These are phyloP conservation scores for Micrastur ruficollis DNA, from an alignment of 2,797 vertebrate species.

Conservation along the genomic window DNA sequence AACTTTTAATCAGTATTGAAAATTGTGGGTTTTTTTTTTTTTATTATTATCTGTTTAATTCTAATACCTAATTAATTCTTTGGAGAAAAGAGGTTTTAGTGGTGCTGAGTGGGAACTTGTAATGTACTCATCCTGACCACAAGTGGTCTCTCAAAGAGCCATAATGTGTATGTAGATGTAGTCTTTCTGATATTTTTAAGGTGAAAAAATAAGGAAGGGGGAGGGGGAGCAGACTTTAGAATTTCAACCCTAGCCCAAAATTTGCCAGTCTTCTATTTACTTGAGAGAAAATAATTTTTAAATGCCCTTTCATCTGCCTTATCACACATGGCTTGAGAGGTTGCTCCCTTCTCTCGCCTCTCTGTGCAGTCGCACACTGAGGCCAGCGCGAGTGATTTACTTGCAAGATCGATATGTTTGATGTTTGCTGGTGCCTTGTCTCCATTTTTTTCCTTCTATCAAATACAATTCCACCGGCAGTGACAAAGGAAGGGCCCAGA, in stretches of 20 bases:
- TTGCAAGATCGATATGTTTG: slow-evolving; percentile 60
- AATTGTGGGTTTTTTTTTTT: not conserved
- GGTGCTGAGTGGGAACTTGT: not conserved
- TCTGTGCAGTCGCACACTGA: not conserved
- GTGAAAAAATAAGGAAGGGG: not conserved
- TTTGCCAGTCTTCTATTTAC: not conserved
- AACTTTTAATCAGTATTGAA: slow-evolving; percentile 28
- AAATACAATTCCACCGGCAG: slow-evolving; percentile 22
- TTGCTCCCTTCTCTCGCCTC: not conserved
- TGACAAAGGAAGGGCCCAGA: slow-evolving; percentile 6
- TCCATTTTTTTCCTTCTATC: slow-evolving; percentile 36
- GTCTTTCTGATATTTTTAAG: slow-evolving; percentile 16
- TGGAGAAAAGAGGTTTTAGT: slow-evolving; percentile 23
- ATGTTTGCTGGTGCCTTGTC: slow-evolving; percentile 59
- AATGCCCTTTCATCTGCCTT: slow-evolving; percentile 33
- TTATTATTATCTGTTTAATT: not conserved
- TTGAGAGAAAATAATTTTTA: not conserved
- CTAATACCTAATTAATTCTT: slow-evolving; percentile 44
- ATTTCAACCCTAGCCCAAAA: not conserved
- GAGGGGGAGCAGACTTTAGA: not conserved
- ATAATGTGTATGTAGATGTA: not conserved
- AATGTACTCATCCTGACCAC: not conserved
- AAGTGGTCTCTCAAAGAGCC: not conserved
- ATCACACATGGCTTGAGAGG: not conserved
- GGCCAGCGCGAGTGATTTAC: slow-evolving; percentile 51